Base-by-base conservation (phyloP, 1,140 invertebrate species). In the Aphis gossypii region DNA sequence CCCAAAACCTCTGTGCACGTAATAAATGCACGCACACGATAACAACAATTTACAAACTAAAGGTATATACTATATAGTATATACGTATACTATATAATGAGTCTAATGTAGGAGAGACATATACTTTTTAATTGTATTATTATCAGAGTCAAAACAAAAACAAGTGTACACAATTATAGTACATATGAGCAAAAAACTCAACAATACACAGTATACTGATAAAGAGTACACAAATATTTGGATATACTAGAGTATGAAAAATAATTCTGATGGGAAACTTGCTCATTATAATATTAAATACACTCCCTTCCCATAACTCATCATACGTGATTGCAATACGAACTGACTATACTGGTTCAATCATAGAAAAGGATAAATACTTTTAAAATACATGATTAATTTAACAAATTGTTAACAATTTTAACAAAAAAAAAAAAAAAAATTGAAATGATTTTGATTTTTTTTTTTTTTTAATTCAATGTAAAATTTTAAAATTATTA, bases 1-100 rank as follows among this genome's bases (percentile, higher is more conserved):
- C 18, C 38, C 88, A 56, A 89, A 89, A 89, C 88, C 23, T 89
- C 51, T 56, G 56, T 25, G 35, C 88, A 56, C 88, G 51, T 89
- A 51, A 54, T 54, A 89, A 38, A 89, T 20, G n/a, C 87, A 2
- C 18, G 87, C 30, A 18, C 35, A 89, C 88, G 35, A 21, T 48
- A 86, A 41, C 51, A 89, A 56, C 35, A 25, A 21, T 56, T 56
- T 41, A 89, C 88, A 56, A 56, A 89, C 35, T 56, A 30, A 41
- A 88, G 21, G 30, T 87, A 35, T 51, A 41, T 76, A 76, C 2
- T 23, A 14, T 76, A 76, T 35, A 0, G 35, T 35, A 35, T 35
- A 35, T 35, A 35, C 35, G 35, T 35, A 35, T 35, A 35, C 35
- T 35, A 35, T 35, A n/a, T n/a, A 83, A 23, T 41, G 82, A 88